A percentile compares a stretch with the other conserved stretches of the same genome.
phyloP scores from a whole-genome alignment of 2,113 vertebrate genomes.

The Saguinus midas region DNA sequence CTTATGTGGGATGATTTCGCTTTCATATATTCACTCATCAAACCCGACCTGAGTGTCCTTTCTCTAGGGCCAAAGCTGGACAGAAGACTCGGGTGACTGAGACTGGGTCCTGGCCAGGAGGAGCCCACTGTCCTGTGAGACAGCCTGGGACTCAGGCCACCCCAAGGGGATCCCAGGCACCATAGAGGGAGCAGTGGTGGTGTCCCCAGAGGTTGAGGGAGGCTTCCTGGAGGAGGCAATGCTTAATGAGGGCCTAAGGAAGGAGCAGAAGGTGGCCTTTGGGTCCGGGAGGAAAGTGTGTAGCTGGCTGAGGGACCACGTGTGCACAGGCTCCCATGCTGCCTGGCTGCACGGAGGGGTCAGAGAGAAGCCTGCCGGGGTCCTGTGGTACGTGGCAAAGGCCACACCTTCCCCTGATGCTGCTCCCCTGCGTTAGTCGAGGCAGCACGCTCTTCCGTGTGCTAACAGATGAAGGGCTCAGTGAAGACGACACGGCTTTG shows the following conservation, averaged over 20 bases:
- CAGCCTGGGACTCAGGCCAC: neutral
- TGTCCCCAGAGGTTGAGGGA: neutral
- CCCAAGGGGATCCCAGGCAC: neutral
- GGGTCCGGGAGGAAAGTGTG: neutral
- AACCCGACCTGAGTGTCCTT: neutral
- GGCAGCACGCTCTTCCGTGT: accelerated
- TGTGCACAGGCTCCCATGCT: neutral
- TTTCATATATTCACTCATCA: neutral
- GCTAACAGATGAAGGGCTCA: too few relatives aligned
- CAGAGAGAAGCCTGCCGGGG: neutral
- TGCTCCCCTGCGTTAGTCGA: neutral
- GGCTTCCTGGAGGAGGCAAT: neutral
- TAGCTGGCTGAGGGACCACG: accelerated
- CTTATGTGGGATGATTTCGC: neutral
- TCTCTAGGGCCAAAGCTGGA: neutral
- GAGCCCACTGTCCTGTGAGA: neutral
- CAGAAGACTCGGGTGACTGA: neutral
- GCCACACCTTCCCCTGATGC: neutral
- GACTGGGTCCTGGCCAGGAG: neutral
- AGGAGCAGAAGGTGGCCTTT: neutral
- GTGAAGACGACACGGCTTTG: accelerated
- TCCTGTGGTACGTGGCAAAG: neutral
- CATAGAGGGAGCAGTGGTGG: neutral
- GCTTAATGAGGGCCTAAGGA: neutral
- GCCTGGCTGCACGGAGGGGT: neutral